Conservation (phyloP, 2,888 invertebrate genomes). For the Escarpia spicata region DNA sequence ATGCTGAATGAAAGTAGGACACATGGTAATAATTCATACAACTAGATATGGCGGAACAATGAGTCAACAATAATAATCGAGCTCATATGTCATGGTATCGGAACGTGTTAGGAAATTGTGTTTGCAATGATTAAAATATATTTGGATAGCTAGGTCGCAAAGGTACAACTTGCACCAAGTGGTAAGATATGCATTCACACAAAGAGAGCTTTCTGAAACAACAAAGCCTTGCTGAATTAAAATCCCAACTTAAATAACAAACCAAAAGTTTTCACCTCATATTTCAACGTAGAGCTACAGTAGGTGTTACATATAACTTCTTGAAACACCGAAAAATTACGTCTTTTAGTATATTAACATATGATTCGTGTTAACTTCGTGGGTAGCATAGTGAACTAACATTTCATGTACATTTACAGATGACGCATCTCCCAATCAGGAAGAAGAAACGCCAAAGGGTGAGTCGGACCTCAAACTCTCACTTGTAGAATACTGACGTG, state of each 20-base stretch:
- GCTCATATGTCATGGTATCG: neutral
- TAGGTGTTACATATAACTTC: neutral
- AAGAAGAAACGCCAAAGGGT: neutral
- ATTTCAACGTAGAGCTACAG: neutral
- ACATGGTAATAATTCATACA: no score
- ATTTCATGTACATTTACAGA: neutral
- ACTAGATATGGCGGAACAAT: no score
- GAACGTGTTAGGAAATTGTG: neutral
- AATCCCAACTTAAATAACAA: neutral
- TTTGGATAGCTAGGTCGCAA: no score
- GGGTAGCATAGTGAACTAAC: conserved; percentile 10
- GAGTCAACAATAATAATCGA: no score
- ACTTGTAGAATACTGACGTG: neutral
- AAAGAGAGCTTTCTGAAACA: neutral
- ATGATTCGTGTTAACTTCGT: neutral
- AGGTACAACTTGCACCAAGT: no score
- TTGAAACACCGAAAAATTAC: neutral
- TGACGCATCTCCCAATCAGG: neutral
- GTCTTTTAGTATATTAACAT: neutral
- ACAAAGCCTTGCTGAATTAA: neutral
- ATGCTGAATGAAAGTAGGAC: no score
- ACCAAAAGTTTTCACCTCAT: neutral
- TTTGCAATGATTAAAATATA: neutral
- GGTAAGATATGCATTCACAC: neutral
- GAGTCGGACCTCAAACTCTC: neutral